Evolutionary conservation across 2,888 invertebrate species (phyloP).

Genomic region (Chaetogeoica ovagalla): DNA sequence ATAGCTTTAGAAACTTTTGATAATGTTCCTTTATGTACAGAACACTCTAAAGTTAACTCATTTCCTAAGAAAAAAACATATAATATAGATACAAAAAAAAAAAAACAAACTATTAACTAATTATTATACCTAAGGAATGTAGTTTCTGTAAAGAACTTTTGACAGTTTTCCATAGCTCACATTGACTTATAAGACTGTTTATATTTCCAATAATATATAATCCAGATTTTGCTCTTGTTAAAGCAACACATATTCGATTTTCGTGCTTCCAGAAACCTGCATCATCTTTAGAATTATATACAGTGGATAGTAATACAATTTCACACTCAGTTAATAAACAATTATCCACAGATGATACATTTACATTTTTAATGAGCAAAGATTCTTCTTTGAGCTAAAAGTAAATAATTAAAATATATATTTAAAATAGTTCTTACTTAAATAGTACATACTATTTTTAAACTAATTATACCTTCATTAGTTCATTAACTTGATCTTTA

Average conservation of each 20-base stretch:
- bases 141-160: constrained; percentile 61
- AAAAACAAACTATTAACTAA: constrained; percentile 60
- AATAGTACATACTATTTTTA: constrained; percentile 61
- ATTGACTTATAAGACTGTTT: constrained; percentile 63
- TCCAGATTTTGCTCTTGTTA: constrained; percentile 73
- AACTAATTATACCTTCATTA: constrained; percentile 56
- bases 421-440: not conserved
- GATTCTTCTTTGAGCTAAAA: constrained; percentile 44
- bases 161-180: constrained; percentile 65
- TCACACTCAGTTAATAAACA: constrained; percentile 80
- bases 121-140: constrained; percentile 64
- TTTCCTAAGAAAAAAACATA: constrained; percentile 26
- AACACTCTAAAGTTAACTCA: constrained; percentile 48
- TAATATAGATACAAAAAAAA: not conserved
- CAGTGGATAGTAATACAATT: constrained; percentile 77
- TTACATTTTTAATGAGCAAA: constrained; percentile 31
- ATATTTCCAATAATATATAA: constrained; percentile 78
- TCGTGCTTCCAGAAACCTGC: constrained; percentile 73
- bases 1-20: constrained; percentile 43
- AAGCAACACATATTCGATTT: constrained; percentile 76
- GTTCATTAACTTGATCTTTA: constrained; percentile 59
- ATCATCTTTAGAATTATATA: constrained; percentile 71
- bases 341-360: constrained; percentile 73
- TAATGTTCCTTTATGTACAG: constrained; percentile 56
- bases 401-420: not conserved